Evolutionary conservation across 1,140 invertebrate species (phyloP).

Genomic region (Cydia pomonella): DNA sequence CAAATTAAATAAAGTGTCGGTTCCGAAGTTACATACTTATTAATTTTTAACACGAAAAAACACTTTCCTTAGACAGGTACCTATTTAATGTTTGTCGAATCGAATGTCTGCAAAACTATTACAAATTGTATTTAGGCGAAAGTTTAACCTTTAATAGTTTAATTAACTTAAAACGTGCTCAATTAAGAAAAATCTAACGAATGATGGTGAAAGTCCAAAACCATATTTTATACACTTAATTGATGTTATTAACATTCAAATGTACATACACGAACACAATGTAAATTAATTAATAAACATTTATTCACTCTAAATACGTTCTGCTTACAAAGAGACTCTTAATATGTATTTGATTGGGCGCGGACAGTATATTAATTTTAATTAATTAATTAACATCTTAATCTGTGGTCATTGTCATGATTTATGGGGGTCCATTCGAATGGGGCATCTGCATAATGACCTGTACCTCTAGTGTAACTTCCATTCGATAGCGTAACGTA

Average conservation of each 20-base stretch:
- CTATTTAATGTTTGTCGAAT: too few relatives aligned
- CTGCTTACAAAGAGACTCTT: not conserved
- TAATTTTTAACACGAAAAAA: too few relatives aligned
- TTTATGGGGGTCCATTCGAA: not conserved
- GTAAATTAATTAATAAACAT: constrained; percentile 12
- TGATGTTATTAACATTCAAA: not conserved
- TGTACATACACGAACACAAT: not conserved
- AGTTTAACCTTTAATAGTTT: constrained; percentile 1
- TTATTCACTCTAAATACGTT: not conserved
- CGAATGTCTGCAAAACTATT: not conserved
- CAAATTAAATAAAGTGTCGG: too few relatives aligned
- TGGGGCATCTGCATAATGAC: constrained; percentile 7
- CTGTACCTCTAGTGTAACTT: too few relatives aligned
- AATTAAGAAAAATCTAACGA: not conserved
- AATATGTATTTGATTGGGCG: not conserved
- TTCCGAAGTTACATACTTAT: too few relatives aligned
- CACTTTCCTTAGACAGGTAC: too few relatives aligned
- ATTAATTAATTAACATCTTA: constrained; percentile 12
- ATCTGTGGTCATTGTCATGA: not conserved
- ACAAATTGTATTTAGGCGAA: constrained; percentile 2
- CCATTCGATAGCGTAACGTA: too few relatives aligned
- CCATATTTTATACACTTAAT: not conserved
- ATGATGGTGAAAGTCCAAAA: not conserved
- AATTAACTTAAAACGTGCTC: not conserved
- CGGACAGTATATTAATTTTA: constrained; percentile 8